A percentile compares a stretch with the other conserved stretches of the same genome.
These are phyloP conservation scores for Halictus rubicundus DNA, from an alignment of 1,140 invertebrate genomes.

Conservation along the genomic window DNA sequence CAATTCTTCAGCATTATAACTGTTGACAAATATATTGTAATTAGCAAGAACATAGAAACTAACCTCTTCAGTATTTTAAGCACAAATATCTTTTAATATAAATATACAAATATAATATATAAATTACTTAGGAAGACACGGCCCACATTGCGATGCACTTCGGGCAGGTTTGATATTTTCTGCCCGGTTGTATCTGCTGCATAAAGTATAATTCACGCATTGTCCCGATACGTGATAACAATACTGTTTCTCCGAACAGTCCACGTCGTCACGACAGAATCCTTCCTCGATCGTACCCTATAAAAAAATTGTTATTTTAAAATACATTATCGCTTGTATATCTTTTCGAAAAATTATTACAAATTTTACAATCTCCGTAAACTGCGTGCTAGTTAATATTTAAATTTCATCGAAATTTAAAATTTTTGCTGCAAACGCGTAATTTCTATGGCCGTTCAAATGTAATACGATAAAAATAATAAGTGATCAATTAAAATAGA, in stretches of 20 bases:
- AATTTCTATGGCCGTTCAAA: too few relatives aligned
- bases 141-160: slow-evolving; percentile 68
- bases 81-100: not conserved
- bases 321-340: not conserved
- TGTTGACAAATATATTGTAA: slow-evolving; percentile 6
- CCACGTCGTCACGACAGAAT: slow-evolving; percentile 62
- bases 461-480: too few relatives aligned
- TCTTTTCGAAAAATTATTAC: too few relatives aligned
- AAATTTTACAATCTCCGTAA: too few relatives aligned
- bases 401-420: too few relatives aligned
- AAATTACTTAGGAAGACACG: slow-evolving; percentile 65
- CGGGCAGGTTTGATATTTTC: slow-evolving; percentile 61
- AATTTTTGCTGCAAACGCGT: too few relatives aligned
- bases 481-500: too few relatives aligned
- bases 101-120: not conserved
- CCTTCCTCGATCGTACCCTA: slow-evolving; percentile 41
- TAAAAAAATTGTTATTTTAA: not conserved
- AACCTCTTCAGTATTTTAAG: not conserved
- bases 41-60: not conserved
- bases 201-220: slow-evolving; percentile 70
- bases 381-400: too few relatives aligned
- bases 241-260: slow-evolving; percentile 69
- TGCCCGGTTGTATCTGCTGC: slow-evolving; percentile 65
- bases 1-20: slow-evolving; percentile 43
- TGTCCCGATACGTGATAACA: slow-evolving; percentile 67